phyloP scores from a whole-genome alignment of 1,140 invertebrate genomes.

The Oryctes rhinoceros region DNA sequence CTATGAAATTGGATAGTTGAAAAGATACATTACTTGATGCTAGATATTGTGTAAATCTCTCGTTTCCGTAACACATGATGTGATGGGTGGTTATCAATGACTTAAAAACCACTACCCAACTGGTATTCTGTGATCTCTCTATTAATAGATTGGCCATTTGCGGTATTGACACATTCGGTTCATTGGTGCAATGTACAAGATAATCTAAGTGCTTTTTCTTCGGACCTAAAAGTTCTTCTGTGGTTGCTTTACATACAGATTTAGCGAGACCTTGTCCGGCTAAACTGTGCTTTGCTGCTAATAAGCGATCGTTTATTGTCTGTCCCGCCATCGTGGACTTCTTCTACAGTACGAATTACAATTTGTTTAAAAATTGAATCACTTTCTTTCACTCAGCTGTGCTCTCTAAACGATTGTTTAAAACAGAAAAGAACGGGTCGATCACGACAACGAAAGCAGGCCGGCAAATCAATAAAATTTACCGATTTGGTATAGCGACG shows the following conservation, averaged over 20 bases:
- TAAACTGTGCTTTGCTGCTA: conserved; percentile 97
- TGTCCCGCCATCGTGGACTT: conserved; percentile 82
- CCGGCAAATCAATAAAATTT: conserved; percentile 53
- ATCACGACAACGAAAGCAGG: conserved; percentile 46
- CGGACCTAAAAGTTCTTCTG: conserved; percentile 98
- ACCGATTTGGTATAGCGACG: conserved; percentile 38
- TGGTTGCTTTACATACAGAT: conserved; percentile 99
- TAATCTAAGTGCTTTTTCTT: conserved; percentile 99
- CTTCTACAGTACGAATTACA: conserved; percentile 12
- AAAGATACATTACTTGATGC: conserved; percentile 99
- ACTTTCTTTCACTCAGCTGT: conserved; percentile 43
- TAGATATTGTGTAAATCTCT: conserved; percentile 99
- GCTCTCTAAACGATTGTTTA: conserved; percentile 39
- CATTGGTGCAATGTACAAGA: conserved; percentile 98
- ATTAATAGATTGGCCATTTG: conserved; percentile 98
- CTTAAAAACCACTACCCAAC: conserved; percentile 99
- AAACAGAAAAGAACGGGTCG: conserved; percentile 51
- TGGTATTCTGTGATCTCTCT: conserved; percentile 96
- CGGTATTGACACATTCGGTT: conserved; percentile 99
- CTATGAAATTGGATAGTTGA: conserved; percentile 96
- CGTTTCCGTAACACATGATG: conserved; percentile 99
- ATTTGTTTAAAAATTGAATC: conserved; percentile 1
- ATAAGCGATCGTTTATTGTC: conserved; percentile 96
- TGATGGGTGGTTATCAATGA: conserved; percentile 98
- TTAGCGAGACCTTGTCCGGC: conserved; percentile 99